These are phyloP conservation scores for Tapirus indicus DNA, from an alignment of 2,797 vertebrate species.

Conservation along the genomic window DNA sequence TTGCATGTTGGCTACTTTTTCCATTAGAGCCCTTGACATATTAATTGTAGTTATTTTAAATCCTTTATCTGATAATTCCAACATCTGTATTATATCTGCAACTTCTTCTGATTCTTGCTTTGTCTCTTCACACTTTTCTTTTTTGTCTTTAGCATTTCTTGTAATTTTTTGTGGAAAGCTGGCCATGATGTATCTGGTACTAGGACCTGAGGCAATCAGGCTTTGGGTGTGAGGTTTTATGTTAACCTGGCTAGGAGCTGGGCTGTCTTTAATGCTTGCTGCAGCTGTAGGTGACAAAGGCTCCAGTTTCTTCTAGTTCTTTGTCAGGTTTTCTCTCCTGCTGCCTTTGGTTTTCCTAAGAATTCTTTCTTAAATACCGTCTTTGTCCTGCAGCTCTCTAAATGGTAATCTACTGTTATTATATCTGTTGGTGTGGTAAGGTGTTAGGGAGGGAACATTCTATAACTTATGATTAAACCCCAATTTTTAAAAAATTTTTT, in stretches of 20 bases:
- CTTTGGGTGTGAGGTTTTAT: not conserved
- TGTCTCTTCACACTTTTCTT: not conserved
- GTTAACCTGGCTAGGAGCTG: not conserved
- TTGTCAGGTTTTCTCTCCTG: not conserved
- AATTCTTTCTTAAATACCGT: not conserved
- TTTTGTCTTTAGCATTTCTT: not conserved
- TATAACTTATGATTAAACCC: not conserved
- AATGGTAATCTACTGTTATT: not conserved
- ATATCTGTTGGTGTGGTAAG: not conserved
- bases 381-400: not conserved
- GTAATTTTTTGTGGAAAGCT: not conserved
- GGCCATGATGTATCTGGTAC: not conserved
- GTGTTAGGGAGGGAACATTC: not conserved
- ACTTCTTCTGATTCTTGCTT: not conserved
- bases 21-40: not conserved
- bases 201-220: not conserved
- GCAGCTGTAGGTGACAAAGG: not conserved
- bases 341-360: not conserved
- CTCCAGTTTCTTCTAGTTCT: not conserved
- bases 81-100: not conserved
- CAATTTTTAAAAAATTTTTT: not conserved
- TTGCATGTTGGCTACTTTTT: not conserved
- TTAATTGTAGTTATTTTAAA: not conserved
- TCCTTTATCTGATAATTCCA: not conserved
- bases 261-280: not conserved